These are phyloP conservation scores for Fukomys damarensis DNA, from an alignment of 2,113 vertebrate species.

Conservation along the genomic window DNA sequence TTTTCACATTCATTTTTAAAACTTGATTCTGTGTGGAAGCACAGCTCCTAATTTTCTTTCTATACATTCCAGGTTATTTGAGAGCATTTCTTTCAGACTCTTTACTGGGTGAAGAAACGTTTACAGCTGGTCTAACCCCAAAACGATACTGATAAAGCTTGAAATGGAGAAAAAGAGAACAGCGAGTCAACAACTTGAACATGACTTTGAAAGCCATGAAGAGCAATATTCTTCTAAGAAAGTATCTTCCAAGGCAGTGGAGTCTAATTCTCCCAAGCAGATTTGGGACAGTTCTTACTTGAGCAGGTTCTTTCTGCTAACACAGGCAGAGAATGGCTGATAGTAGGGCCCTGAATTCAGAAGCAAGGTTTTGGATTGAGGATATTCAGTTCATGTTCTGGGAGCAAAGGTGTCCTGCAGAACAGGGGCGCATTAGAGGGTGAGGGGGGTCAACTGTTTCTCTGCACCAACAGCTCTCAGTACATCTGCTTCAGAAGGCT, in stretches of 20 bases:
- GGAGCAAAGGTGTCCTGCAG: not conserved
- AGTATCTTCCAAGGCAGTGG: not conserved
- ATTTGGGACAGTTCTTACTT: accelerated
- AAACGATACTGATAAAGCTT: not conserved
- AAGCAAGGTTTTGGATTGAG: not conserved
- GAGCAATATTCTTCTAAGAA: not conserved
- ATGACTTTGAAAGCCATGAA: not conserved
- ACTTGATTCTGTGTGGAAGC: not conserved
- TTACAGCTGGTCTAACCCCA: not conserved
- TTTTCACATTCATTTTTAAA: not conserved
- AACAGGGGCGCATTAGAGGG: not conserved
- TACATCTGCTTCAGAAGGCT: not conserved
- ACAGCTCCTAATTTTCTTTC: not conserved
- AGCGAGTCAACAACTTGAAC: not conserved
- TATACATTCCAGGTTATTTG: not conserved
- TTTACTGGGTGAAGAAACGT: not conserved
- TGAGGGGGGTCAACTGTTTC: not conserved
- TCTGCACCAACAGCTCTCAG: not conserved
- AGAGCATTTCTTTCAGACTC: not conserved
- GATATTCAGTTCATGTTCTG: not conserved
- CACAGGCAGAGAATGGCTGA: accelerated
- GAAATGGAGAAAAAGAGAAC: not conserved
- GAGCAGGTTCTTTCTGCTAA: not conserved
- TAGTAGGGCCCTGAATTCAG: not conserved
- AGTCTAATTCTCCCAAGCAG: not conserved